Percentiles rank a stretch among this genome's conserved stretches.
Evolutionary conservation across 2,113 vertebrate genomes (phyloP).

Genomic region (Salvelinus fontinalis): DNA sequence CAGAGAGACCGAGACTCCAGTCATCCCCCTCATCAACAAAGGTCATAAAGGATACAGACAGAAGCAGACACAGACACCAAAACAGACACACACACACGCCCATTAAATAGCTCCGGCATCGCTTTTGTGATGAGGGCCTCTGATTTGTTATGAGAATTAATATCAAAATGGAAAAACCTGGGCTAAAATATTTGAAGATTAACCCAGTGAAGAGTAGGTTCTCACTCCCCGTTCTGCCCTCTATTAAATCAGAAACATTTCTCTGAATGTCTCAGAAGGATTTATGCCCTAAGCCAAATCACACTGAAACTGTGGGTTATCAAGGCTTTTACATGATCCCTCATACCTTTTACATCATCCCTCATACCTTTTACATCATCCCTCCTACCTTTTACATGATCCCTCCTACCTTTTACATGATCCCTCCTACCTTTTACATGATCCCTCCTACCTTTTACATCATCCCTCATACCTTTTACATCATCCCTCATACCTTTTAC

Average conservation of each 20-base stretch:
- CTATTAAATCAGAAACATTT: slow-evolving; percentile 7
- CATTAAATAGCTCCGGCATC: not conserved
- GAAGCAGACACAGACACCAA: not conserved
- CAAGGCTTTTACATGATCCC: not conserved
- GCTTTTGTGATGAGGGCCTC: not conserved
- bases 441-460: too few relatives aligned
- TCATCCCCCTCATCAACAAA: not conserved
- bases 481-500: too few relatives aligned
- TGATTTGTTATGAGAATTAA: not conserved
- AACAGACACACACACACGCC: not conserved
- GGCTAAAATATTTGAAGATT: slow-evolving; percentile 19
- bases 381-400: too few relatives aligned
- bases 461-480: too few relatives aligned
- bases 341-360: not conserved
- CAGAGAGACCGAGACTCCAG: not conserved
- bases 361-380: too few relatives aligned
- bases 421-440: too few relatives aligned
- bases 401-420: too few relatives aligned
- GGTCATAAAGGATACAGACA: not conserved
- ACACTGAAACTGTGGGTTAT: slow-evolving; percentile 16
- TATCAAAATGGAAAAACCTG: not conserved
- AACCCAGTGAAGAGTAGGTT: not conserved
- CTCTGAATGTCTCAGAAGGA: not conserved
- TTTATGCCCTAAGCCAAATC: slow-evolving; percentile 14
- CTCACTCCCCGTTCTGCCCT: not conserved